Base-by-base conservation (phyloP, 2,888 invertebrate species). In the Harpalus rufipes region DNA sequence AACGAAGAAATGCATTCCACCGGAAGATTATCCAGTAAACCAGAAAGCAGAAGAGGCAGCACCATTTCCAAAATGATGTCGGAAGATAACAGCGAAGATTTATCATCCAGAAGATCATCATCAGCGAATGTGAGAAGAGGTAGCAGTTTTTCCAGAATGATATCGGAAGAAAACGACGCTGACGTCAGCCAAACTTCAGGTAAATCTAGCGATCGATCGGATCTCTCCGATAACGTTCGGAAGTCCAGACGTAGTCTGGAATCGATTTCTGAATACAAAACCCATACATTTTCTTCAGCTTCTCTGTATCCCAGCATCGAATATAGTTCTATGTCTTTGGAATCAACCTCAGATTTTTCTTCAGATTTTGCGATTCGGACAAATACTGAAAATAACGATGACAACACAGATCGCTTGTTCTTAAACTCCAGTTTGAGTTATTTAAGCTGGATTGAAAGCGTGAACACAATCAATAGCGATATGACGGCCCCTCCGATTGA, bases 391-490 rank as follows among this genome's bases (percentile, higher is more conserved):
- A 86, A 86, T 32, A 86, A 87, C 7, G 87, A 86, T 14, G 88
- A 88, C 76, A 87, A 86, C 41, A 65, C 86, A 41, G 89, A 89
- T 16, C 89, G 89, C 72, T 89, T 89, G 0, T 87, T 88, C 21
- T 87, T 88, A 44, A 91, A 90, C 85, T 89, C 90, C 0, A 89
- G 89, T 85, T 89, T 90, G 10, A 90, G 90, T 87, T 91, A 91
- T 86, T 87, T 91, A 6, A 90, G 90, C 82, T 91, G 91, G 91
- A 90, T 91, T 65, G 91, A 91, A 86, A 91, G 90, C 86, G 90
- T 91, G 7, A 85, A 86, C 7, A 89, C 89, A 86, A 41, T 74
- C 44, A 74, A 74, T 74, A 90, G 89, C 85, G 90, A 90, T 85
- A 87, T 88, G 0, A 83, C 86, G 14, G 85, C 86, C 3, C 83